A percentile compares a stretch with the other conserved stretches of the same genome.
Evolutionary conservation across 2,888 invertebrate species (phyloP).

Genomic region (Galeopsomyia nigrocyanea): DNA sequence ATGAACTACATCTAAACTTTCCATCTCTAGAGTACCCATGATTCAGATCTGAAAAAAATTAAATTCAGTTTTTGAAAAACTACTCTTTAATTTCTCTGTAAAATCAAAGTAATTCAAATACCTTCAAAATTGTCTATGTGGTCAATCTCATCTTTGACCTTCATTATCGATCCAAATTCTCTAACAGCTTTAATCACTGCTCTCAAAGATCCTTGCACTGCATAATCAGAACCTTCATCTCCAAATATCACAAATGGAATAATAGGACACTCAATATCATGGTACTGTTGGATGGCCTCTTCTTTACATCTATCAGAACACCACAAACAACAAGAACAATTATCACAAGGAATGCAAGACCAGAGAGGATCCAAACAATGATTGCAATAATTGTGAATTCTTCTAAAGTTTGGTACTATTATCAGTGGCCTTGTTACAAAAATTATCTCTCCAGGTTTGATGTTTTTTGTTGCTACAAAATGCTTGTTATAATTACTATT

Average conservation of each 20-base stretch:
- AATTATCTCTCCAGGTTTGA: constrained; percentile 82
- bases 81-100: not conserved
- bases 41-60: not conserved
- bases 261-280: constrained; percentile 82
- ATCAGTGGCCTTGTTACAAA: constrained; percentile 83
- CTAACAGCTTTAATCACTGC: constrained; percentile 71
- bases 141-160: constrained; percentile 9
- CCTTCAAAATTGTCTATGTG: constrained; percentile 55
- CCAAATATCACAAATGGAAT: constrained; percentile 72
- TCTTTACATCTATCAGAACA: constrained; percentile 77
- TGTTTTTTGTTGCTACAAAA: constrained; percentile 77
- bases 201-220: constrained; percentile 70
- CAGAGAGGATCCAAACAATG: constrained; percentile 75
- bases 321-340: constrained; percentile 77
- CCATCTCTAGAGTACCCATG: constrained; percentile 54
- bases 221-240: constrained; percentile 70
- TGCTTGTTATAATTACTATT: constrained; percentile 77
- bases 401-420: constrained; percentile 72
- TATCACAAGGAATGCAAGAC: constrained; percentile 75
- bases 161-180: constrained; percentile 62
- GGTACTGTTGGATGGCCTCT: constrained; percentile 77
- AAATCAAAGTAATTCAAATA: constrained; percentile 39
- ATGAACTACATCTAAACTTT: constrained; percentile 52
- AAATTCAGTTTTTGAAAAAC: constrained; percentile 2
- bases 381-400: constrained; percentile 75